These are phyloP conservation scores for Oryzias sinensis DNA, from an alignment of 2,797 vertebrate species.

Conservation along the genomic window DNA sequence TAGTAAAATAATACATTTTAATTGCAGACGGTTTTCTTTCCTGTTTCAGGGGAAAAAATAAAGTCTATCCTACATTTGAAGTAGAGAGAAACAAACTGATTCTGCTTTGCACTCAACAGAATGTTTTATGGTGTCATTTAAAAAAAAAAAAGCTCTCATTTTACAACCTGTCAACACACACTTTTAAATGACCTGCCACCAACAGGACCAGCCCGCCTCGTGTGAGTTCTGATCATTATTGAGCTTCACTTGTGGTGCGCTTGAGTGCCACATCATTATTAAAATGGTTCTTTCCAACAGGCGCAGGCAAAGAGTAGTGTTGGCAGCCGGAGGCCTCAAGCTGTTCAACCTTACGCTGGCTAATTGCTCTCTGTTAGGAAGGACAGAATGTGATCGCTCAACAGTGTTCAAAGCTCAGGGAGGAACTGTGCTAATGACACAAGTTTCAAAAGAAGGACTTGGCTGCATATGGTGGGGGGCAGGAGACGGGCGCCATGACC, in stretches of 20 bases:
- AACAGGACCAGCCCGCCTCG: slow-evolving; percentile 7
- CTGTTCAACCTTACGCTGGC: slow-evolving; percentile 61
- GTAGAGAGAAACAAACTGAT: slow-evolving; percentile 6
- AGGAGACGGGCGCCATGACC: not conserved
- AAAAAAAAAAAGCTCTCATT: slow-evolving; percentile 15
- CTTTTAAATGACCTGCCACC: slow-evolving; percentile 27
- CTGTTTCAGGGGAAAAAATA: too few relatives aligned
- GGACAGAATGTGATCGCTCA: slow-evolving; percentile 51
- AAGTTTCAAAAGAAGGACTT: slow-evolving; percentile 14
- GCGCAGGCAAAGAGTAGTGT: slow-evolving; percentile 31
- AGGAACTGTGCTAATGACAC: slow-evolving; percentile 34
- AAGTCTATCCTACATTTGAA: too few relatives aligned
- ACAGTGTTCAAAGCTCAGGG: slow-evolving; percentile 49
- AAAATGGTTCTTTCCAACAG: slow-evolving; percentile 44
- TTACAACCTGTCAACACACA: slow-evolving; percentile 1
- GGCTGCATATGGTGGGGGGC: not conserved
- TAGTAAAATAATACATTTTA: too few relatives aligned
- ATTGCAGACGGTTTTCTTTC: too few relatives aligned
- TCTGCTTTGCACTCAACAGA: slow-evolving; percentile 9
- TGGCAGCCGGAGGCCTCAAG: slow-evolving; percentile 56
- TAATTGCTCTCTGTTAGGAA: slow-evolving; percentile 68
- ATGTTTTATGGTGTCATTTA: not conserved
- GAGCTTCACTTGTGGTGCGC: slow-evolving; percentile 23
- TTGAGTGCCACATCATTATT: slow-evolving; percentile 47
- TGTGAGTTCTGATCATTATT: slow-evolving; percentile 41